Conservation (phyloP, 2,888 invertebrate genomes). For the Timema podura region DNA sequence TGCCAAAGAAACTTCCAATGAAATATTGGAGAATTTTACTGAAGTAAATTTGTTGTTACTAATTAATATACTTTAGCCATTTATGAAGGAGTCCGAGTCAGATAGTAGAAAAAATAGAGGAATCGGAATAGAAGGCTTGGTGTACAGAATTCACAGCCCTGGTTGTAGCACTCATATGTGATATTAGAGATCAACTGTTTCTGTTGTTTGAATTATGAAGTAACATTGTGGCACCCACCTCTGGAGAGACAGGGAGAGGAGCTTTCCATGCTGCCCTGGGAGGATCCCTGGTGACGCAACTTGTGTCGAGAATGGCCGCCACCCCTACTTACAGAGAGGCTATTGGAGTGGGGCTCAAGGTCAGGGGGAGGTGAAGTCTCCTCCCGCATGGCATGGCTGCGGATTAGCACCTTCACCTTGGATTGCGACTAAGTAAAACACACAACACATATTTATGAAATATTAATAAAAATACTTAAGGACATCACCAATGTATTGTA, state of each 20-base stretch:
- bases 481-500: background rate
- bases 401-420: slow-evolving; percentile 77
- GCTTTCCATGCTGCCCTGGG: slow-evolving; percentile 46
- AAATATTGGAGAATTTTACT: too few species aligned
- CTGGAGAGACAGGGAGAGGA: slow-evolving; percentile 48
- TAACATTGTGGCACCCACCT: slow-evolving; percentile 40
- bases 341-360: slow-evolving; percentile 40
- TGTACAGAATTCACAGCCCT: too few species aligned
- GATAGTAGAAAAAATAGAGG: too few species aligned
- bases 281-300: slow-evolving; percentile 46
- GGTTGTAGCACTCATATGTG: too few species aligned
- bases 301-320: slow-evolving; percentile 43
- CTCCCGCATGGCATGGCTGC: slow-evolving; percentile 88
- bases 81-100: too few species aligned
- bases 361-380: slow-evolving; percentile 56
- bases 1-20: too few species aligned
- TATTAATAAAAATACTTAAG: slow-evolving; percentile 34
- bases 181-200: too few species aligned
- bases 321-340: slow-evolving; percentile 33
- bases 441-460: too few species aligned
- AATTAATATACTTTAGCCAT: too few species aligned
- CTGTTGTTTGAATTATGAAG: too few species aligned
- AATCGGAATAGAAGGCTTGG: too few species aligned
- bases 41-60: too few species aligned
- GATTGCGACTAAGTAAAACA: slow-evolving; percentile 52